Base-by-base conservation (phyloP, 2,797 vertebrate genomes). In the Halcyon chelicuti region DNA sequence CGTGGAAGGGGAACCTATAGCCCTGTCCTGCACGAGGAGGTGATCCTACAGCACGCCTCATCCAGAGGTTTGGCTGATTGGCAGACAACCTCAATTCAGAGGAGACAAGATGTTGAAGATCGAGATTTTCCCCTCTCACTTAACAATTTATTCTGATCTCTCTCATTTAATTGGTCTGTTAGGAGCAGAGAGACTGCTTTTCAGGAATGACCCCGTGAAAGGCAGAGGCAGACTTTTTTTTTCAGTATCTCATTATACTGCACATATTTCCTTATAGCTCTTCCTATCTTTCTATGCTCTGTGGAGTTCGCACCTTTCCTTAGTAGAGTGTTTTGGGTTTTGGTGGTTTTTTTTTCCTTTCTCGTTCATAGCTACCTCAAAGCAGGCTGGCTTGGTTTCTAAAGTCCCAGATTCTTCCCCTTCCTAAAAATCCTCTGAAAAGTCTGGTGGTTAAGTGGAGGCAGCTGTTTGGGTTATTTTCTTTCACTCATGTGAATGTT, bases 401-500 rank as follows among this genome's bases (percentile, higher is more conserved):
- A 1, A 84, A 68, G 65, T 52, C 46, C 61, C 31, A 73, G 47
- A 54, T 92, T 81, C 13, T 7, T 62, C 22, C 47, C 14, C n/a
- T 73, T 89, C 65, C 88, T 70, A 40, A 89, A 89, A 74, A 90
- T 80, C 67, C 87, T 49, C 73, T 84, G 68, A 77, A 73, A 85
- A 94, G 54, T 60, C 80, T 65, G 42, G 40, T 62, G 55, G 52
- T 71, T 85, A 31, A 74, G 42, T 12, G 25, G 19, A 92, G 86
- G 57, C 62, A 62, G 90, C 91, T 86, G 76, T 60, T 77, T 86
- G 88, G 77, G 61, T 91, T 84, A 57, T 91, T 91, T 86, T 89
- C 51, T 91, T 96, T 90, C 93, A 81, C 66, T 67, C 21, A 0
- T 51, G 52, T 71, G 82, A 85, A 85, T 2, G 17, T 82, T 90